Conservation (phyloP, 2,888 invertebrate genomes). For the Phragmatobia fuliginosa region DNA sequence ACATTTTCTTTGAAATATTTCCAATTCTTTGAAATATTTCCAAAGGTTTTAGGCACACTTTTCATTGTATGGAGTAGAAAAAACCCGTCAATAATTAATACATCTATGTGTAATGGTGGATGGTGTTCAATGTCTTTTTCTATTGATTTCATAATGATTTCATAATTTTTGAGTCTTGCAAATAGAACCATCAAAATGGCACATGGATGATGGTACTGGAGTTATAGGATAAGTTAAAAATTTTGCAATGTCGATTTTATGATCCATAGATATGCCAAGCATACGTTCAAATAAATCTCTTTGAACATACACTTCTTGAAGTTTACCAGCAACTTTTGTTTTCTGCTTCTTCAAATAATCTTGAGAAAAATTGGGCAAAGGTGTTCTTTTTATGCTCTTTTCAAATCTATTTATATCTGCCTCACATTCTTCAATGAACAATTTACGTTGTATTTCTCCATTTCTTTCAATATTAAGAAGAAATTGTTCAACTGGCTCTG, state of each 20-base stretch:
- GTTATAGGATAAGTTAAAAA: constrained; percentile 11
- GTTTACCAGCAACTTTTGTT: neutral
- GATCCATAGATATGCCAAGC: constrained; percentile 11
- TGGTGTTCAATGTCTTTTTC: constrained; percentile 22
- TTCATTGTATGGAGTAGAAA: constrained; percentile 28
- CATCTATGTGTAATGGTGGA: constrained; percentile 20
- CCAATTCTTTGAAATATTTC: constrained; percentile 30
- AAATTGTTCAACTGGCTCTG: no score
- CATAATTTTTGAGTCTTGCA: constrained; percentile 37
- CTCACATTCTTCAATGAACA: no score
- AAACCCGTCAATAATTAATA: constrained; percentile 31
- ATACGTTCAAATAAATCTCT: constrained; percentile 12
- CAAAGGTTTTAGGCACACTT: constrained; percentile 27
- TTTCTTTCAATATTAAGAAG: no score
- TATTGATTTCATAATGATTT: constrained; percentile 19
- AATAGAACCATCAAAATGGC: constrained; percentile 22
- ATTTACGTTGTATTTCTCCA: no score
- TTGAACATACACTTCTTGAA: neutral
- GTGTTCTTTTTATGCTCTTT: constrained; percentile 15
- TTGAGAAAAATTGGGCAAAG: neutral
- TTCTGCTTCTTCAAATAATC: no score
- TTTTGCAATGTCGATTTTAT: constrained; percentile 7
- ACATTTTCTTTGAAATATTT: no score
- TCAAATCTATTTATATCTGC: no score
- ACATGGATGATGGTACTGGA: neutral